Conservation (phyloP, 2,113 vertebrate genomes). For the Corvus moneduloides region DNA sequence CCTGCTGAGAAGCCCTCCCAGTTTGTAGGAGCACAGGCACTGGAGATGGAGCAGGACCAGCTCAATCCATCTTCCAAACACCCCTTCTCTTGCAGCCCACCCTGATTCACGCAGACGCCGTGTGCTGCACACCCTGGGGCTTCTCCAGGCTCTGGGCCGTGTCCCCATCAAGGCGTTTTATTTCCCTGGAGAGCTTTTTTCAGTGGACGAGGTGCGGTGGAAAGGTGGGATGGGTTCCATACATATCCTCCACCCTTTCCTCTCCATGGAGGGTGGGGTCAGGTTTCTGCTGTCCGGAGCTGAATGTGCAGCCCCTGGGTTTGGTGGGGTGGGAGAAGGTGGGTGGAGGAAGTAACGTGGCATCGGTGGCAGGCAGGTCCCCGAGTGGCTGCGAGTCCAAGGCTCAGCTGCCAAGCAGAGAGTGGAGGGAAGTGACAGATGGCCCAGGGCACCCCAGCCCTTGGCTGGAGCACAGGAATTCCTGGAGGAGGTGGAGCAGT, state of each 20-base stretch:
- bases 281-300: not conserved
- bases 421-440: not conserved
- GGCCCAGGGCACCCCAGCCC: not conserved
- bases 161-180: not conserved
- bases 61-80: not conserved
- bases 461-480: rapidly evolving
- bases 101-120: rapidly evolving
- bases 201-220: not conserved
- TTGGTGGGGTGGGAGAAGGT: not conserved
- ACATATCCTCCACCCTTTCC: not conserved
- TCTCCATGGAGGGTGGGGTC: not conserved
- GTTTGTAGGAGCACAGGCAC: not conserved
- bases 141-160: not conserved
- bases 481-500: not conserved
- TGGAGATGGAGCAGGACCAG: not conserved
- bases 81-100: not conserved
- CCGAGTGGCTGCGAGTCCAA: not conserved
- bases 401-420: not conserved
- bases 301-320: rapidly evolving
- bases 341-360: not conserved
- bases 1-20: not conserved
- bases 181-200: not conserved
- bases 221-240: not conserved
- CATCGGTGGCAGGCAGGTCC: not conserved
- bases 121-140: not conserved